Percentiles rank a stretch among this genome's conserved stretches.
phyloP scores from a whole-genome alignment of 2,888 invertebrate genomes.

The Noctua pronuba region DNA sequence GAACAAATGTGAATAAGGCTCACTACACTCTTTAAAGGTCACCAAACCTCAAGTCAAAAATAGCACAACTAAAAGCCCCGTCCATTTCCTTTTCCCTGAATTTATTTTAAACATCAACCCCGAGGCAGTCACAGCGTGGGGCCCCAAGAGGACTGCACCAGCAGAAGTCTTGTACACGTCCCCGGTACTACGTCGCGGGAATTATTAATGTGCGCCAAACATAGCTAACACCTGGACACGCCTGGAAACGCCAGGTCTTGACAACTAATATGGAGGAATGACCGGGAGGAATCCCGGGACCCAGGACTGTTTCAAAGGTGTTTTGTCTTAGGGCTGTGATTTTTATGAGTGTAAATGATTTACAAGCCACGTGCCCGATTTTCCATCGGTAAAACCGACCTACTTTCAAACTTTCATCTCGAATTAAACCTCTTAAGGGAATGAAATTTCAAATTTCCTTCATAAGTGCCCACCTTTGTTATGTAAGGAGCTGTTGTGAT shows the following conservation, averaged over 20 bases:
- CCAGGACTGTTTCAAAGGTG: neutral
- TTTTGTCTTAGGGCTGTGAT: neutral
- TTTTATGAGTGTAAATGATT: neutral
- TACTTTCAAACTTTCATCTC: neutral
- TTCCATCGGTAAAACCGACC: neutral
- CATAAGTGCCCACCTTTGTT: neutral
- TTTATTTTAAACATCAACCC: conserved; percentile 27
- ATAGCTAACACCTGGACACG: conserved; percentile 55
- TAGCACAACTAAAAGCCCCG: conserved; percentile 15
- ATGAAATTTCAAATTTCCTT: neutral
- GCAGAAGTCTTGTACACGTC: conserved; percentile 55
- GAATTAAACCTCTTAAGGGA: neutral
- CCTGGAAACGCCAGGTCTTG: conserved; percentile 30
- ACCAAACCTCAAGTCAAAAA: conserved; percentile 1
- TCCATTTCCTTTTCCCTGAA: conserved; percentile 5
- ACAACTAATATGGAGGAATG: conserved; percentile 28
- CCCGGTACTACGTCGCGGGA: conserved; percentile 60
- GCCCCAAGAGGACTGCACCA: conserved; percentile 42
- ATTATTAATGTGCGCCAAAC: conserved; percentile 71
- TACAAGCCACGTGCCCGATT: neutral
- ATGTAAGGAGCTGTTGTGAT: neutral
- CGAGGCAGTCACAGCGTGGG: conserved; percentile 11
- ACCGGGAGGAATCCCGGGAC: neutral
- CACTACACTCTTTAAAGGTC: neutral
- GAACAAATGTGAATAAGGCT: neutral